Base-by-base conservation (phyloP, 2,888 invertebrate species). In the Siphlonurus alternatus region DNA sequence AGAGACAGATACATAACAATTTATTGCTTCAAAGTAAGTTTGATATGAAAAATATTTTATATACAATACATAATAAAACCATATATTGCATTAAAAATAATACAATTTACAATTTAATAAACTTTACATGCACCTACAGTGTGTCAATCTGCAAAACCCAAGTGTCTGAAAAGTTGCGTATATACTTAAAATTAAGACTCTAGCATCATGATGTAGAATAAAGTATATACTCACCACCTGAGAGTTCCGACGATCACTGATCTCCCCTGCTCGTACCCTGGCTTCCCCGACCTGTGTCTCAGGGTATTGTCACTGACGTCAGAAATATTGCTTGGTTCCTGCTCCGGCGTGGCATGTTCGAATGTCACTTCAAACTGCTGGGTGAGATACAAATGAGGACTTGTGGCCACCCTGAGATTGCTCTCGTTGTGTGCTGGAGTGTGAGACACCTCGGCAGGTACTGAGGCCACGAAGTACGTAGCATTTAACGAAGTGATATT, bases 351-450 rank as follows among this genome's bases (percentile, higher is more conserved):
- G 19, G 19, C 15, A 53, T 67, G 66, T 25, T 25, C 61, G 25
- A 66, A 68, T 0, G 3, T 64, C 2, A 60, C 53, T 25, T 51
- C 38, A 61, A 68, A 68, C 1, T 24, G 54, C 22, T 67, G 68
- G 1, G 64, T 61, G 15, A 68, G 7, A 20, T 63, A 61, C 1
- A 63, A 7, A 20, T 2, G 18, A 10, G 24, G 51, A 38, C 53
- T 25, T 51, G 24, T 59, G 23, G 2, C 23, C 24, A 20, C 59
- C 2, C 2, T 5, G 54, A 23, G 62, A 61, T 20, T 23, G n/a
- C 3, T 65, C 51, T 19, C 51, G 24, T 20, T 54, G 7, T 19
- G 18, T 19, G 25, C 23, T 19, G 5, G 3, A 1, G 23, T 19
- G 19, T 53, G 5, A 7, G 7, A 60, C 18, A 15, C 15, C 19